Evolutionary conservation across 2,113 vertebrate genomes (phyloP).

Genomic region (Psophia crepitans): DNA sequence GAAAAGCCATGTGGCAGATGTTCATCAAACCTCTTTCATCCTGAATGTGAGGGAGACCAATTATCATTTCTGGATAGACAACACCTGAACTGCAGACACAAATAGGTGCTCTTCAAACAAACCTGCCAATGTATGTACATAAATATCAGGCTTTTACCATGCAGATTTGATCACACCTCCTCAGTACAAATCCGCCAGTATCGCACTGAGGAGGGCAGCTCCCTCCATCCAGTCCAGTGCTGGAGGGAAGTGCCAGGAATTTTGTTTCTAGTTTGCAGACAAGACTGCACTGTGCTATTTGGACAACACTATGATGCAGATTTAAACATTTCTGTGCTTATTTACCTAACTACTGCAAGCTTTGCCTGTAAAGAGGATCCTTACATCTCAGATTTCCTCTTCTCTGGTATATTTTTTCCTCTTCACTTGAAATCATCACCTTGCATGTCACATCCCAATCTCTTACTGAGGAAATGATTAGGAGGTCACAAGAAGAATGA

Average conservation of each 20-base stretch:
- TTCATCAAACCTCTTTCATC: neutral
- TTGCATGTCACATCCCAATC: neutral
- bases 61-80: neutral
- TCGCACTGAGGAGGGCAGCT: neutral
- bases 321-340: neutral
- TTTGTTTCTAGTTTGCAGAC: neutral
- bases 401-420: neutral
- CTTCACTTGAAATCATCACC: neutral
- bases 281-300: neutral
- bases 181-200: neutral
- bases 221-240: neutral
- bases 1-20: neutral
- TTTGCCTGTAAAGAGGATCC: neutral
- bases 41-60: neutral
- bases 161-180: neutral
- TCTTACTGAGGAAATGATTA: neutral
- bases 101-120: neutral
- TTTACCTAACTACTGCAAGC: neutral
- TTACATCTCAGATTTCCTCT: neutral
- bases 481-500: neutral
- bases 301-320: neutral
- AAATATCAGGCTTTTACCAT: neutral
- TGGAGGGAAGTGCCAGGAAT: neutral
- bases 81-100: neutral
- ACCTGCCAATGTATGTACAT: accelerated